A percentile compares a stretch with the other conserved stretches of the same genome.
These are phyloP conservation scores for Orthosia incerta DNA, from an alignment of 2,888 invertebrate species.

Conservation along the genomic window DNA sequence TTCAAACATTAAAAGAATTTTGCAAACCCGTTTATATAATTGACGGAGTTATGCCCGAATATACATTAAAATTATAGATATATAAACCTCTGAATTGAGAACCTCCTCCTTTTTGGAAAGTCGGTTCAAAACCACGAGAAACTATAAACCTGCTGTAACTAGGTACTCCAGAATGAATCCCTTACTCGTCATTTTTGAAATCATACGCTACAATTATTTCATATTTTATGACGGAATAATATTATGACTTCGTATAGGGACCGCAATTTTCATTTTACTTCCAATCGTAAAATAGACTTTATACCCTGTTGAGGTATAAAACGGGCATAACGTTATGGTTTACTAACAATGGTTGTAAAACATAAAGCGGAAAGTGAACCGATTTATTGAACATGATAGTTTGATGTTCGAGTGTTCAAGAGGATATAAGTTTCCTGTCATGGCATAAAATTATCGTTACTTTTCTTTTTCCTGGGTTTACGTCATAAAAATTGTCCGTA, in stretches of 20 bases:
- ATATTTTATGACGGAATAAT: constrained; percentile 44
- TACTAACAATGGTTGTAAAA: constrained; percentile 56
- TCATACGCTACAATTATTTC: constrained; percentile 40
- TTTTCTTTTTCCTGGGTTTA: background rate
- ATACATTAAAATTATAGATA: too few relatives aligned
- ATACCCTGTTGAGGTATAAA: constrained; percentile 64
- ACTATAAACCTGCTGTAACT: background rate
- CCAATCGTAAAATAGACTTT: constrained; percentile 65
- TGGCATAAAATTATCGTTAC: background rate
- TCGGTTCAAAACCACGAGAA: background rate
- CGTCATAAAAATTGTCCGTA: background rate
- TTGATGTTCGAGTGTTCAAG: constrained; percentile 20
- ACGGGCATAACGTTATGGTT: constrained; percentile 57
- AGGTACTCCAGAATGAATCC: constrained; percentile 3
- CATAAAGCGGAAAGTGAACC: constrained; percentile 41
- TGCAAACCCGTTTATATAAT: too few relatives aligned
- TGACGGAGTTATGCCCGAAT: too few relatives aligned
- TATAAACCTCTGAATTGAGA: too few relatives aligned
- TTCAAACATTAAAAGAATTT: too few relatives aligned
- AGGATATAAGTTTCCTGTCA: background rate
- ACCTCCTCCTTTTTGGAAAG: too few relatives aligned
- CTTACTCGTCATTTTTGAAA: constrained; percentile 27
- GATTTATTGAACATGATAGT: constrained; percentile 55
- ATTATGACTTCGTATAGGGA: constrained; percentile 30
- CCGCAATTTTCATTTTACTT: constrained; percentile 52